Base-by-base conservation (phyloP, 2,113 vertebrate species). In the Fukomys damarensis region DNA sequence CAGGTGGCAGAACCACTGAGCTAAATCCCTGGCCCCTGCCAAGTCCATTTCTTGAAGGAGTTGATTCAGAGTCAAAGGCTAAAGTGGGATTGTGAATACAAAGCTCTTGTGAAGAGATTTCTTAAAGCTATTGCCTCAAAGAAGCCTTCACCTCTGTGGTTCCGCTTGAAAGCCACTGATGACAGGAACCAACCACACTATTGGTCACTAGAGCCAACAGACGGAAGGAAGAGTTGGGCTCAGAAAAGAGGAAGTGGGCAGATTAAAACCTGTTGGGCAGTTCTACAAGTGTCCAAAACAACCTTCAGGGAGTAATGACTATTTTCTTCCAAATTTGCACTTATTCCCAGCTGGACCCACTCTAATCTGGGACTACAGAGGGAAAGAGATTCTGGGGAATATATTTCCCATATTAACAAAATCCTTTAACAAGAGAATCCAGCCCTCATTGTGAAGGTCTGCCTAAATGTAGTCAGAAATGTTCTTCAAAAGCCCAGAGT, bases 381-480 rank as follows among this genome's bases (percentile, higher is more conserved):
- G 14, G 3, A 85, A 88, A 68, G n/a, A 79, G 30, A 85, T 70
- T 80, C 28, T 80, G 20, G 28, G 26, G 24, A 32, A 96, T 7
- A 0, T 56, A 22, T 26, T 70, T 63, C 11, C 16, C 30, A 89
- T 79, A 61, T 46, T 20, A 88, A 95, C 14, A 90, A 89, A 89
- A 89, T 7, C 14, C 3, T 9, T 49, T 24, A 81, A 66, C 35
- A 58, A 43, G 32, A 28, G 30, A 76, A 65, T 72, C 6, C 52
- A 61, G 35, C 43, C 63, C 7, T 56, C 20, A 59, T 20, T 13
- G 56, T 90, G 58, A 93, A 74, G 52, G 22, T 72, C 70, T 86
- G n/a, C 66, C 59, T 95, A 90, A 91, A 83, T 80, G 83, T 59
- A 77, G 12, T 38, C 49, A 54, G 3, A 83, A 85, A 83, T 79